Evolutionary conservation across 2,888 invertebrate genomes (phyloP), one percentile per base, ranked within the genome.

Genomic region (Caenorhabditis becei): DNA sequence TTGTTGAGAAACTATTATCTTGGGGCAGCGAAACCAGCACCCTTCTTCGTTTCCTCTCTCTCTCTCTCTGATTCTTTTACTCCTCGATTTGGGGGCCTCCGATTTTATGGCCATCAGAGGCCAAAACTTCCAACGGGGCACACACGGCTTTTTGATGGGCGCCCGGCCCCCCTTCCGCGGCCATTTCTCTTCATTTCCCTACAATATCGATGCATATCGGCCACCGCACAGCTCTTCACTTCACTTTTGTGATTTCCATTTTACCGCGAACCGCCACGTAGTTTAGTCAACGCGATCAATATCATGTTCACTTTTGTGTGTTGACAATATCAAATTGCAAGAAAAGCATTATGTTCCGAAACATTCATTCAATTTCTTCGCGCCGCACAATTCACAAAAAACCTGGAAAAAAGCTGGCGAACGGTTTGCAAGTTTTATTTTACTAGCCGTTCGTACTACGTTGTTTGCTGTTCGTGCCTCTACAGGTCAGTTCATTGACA

Each of bases 1-100:
- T 80, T 80, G 80, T 80, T 80, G 80, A 80, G 80, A 80, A 80
- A 80, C 80, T 80, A 80, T 80, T 80, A 80, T 80, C 80, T 75
- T 74, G 61, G 58, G 80, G 63, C 62, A 74, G 66, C 70, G 35
- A 71, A 71, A 78, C 65, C 59, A 71, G 53, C 66, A 44, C 53
- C 65, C 51, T 23, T 35, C 41, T 75, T 41, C 56, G 58, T 23
- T 66, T 51, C 35, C 47, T 63, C 51, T 49, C 59, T 35, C 44
- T 59, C 35, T 32, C 32, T 59, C 59, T 44, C 59, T 59, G 20
- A 18, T 35, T 59, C 23, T 59, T 35, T 3, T 23, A 28, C 44
- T 67, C 44, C 51, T 44, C 49, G 32, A 32, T 56, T 70, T 61
- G 53, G 41, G 61, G 62, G 67, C 62, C 56, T 66, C 74, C 65